phyloP scores from a whole-genome alignment of 2,797 vertebrate species.

The Enteromius viviparus region DNA sequence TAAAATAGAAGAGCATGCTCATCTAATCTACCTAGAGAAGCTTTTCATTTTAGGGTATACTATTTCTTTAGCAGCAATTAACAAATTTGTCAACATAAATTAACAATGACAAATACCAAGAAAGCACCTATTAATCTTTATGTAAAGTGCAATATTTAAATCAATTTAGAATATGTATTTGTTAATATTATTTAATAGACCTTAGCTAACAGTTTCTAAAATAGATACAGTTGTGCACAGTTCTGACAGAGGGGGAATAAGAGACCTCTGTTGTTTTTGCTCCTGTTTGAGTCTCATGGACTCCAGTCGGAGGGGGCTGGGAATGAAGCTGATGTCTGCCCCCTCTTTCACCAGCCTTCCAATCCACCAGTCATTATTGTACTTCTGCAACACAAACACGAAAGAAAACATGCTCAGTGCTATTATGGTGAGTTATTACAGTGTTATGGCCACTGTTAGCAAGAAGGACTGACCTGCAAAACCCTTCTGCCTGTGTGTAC shows the following conservation, averaged over 20 bases:
- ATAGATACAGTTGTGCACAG: neutral
- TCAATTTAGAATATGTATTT: neutral
- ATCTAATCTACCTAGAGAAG: no score
- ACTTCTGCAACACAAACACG: conserved; percentile 56
- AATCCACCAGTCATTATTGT: conserved; percentile 78
- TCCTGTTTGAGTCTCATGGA: conserved; percentile 95
- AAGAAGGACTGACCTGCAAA: conserved; percentile 2
- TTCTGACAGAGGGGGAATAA: neutral
- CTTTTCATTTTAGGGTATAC: neutral
- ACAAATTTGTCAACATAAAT: neutral
- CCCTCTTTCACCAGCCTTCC: conserved; percentile 95
- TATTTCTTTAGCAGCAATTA: neutral
- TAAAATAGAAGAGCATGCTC: no score
- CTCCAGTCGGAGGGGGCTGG: conserved; percentile 93
- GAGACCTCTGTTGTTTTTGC: conserved; percentile 86
- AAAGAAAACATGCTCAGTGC: neutral
- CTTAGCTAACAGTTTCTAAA: neutral
- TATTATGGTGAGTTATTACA: neutral
- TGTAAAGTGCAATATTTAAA: neutral
- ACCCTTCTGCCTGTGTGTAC: neutral
- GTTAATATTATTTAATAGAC: neutral
- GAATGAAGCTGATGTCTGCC: conserved; percentile 94
- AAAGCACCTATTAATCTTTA: neutral
- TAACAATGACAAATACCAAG: neutral
- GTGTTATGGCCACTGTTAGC: neutral